phyloP scores from a whole-genome alignment of 2,888 invertebrate genomes.

The Mycalesis mineus region DNA sequence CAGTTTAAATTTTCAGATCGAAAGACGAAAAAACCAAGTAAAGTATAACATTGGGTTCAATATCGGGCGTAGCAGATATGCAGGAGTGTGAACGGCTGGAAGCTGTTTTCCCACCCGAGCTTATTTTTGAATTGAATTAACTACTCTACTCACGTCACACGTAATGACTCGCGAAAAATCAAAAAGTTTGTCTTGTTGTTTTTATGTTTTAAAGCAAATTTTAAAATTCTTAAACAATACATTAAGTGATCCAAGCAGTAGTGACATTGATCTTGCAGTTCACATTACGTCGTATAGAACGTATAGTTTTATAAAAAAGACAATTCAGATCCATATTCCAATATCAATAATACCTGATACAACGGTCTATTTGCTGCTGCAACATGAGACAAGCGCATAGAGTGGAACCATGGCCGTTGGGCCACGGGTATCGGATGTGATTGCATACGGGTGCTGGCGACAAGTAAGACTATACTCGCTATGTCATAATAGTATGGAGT shows the following conservation, averaged over 20 bases:
- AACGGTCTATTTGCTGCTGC: constrained; percentile 28
- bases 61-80: too few species aligned
- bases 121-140: too few species aligned
- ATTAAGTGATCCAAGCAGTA: background rate
- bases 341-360: background rate
- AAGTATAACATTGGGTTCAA: too few species aligned
- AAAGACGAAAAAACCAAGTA: too few species aligned
- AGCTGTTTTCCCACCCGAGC: too few species aligned
- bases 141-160: too few species aligned
- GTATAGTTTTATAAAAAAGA: constrained; percentile 3
- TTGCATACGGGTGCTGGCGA: constrained; percentile 24
- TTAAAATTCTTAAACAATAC: too few species aligned
- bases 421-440: constrained; percentile 64
- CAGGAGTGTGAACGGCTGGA: too few species aligned
- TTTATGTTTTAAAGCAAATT: too few species aligned
- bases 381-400: constrained; percentile 30
- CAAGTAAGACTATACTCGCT: constrained; percentile 10
- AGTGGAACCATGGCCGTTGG: constrained; percentile 30
- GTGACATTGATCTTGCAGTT: constrained; percentile 7
- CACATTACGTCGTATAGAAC: constrained; percentile 4
- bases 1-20: too few species aligned
- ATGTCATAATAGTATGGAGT: constrained; percentile 1
- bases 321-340: constrained; percentile 7
- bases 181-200: too few species aligned
- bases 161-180: too few species aligned